Base-by-base conservation (phyloP, 37 sponge, comb jelly and placozoan genomes). In the Sycon ciliatum region DNA sequence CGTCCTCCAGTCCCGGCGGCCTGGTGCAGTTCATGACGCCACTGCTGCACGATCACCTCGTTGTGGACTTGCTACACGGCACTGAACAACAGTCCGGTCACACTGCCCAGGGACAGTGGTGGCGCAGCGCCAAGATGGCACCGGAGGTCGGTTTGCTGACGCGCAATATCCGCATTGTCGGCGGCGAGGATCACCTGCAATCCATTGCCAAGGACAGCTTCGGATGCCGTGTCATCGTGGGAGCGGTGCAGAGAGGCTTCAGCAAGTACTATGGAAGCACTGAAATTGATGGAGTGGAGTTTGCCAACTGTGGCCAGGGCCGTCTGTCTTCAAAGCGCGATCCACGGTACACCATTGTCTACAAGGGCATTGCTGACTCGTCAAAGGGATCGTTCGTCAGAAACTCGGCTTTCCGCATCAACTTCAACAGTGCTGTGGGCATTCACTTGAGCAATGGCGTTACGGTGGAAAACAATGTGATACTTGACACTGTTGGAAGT, bases 401-500 rank as follows among this genome's bases (percentile, higher is more conserved):
- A 20, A 4, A 57, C 6, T 78, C 78, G 57, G 79, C 91, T 4
- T 74, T 90, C 24, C 91, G 86, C 57, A 83, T 82, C 74, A 87
- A 87, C 13, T 90, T 85, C 76, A 90, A 86, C 37, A 86, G 84
- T 56, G 91, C 78, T 13, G 76, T 90, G 39, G 91, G 91, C 23
- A 72, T 86, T 6, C 84, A 81, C 73, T 26, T 56, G 5, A 81
- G 84, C 4, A 77, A 86, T 53, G 79, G 79, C 0, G 38, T 90
- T 4, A 55, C 32, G 1, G 9, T 90, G 7, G 49, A 53, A 4
- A 63, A 56, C 31, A 90, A 90, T 54, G 91, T 90, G 1, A 49
- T 90, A 0, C 79, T 84, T 63, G 67, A 84, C 3, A 81, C 91
- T 22, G 72, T 75, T 35, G 91, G 80, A 34, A 80, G 87, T 34